Base-by-base conservation (phyloP, 1,140 invertebrate species). In the Polypedilum vanderplanki region DNA sequence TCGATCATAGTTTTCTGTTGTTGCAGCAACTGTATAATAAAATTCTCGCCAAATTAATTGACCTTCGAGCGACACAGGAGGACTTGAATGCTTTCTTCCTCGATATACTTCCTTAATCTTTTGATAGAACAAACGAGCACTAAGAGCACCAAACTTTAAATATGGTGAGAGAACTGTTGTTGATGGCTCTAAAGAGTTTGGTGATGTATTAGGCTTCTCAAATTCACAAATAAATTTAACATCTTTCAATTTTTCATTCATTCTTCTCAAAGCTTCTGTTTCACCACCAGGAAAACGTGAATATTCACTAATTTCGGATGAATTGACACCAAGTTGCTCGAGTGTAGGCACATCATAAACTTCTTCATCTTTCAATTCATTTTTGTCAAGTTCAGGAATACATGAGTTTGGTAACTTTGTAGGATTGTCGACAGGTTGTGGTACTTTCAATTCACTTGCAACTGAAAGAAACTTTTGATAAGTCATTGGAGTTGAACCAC, bases 41-140 rank as follows among this genome's bases (percentile, higher is more conserved):
- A 91, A 93, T 79, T 93, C 91, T 76, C 91, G 82, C 90, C 90
- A 92, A 80, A 91, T 83, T 5, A 93, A 78, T 77, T 92, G 91
- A 0, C 90, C 90, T 75, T 87, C 78, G 2, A 89, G 79, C 0
- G 87, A 88, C 12, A 87, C 85, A 0, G 88, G 87, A 8, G 87
- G 87, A 75, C 85, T 81, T n/a, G 87, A 84, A 77, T 88, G 87
- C 75, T 84, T 82, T 33, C 81, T 80, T 12, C 84, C 83, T 0
- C 78, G 75, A 40, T 87, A 82, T 22, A 85, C 85, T 77, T 88
- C 85, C 76, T 86, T 85, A 1, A 92, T 78, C 76, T 86, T 85
- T 77, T 88, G 84, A 81, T 91, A 88, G 77, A 91, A 88, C 0
- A 88, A 78, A 70, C 89, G 85, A 0, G 88, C 80, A 74, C 90